Evolutionary conservation across 2,888 invertebrate genomes (phyloP).

Genomic region (Caenorhabditis angaria): DNA sequence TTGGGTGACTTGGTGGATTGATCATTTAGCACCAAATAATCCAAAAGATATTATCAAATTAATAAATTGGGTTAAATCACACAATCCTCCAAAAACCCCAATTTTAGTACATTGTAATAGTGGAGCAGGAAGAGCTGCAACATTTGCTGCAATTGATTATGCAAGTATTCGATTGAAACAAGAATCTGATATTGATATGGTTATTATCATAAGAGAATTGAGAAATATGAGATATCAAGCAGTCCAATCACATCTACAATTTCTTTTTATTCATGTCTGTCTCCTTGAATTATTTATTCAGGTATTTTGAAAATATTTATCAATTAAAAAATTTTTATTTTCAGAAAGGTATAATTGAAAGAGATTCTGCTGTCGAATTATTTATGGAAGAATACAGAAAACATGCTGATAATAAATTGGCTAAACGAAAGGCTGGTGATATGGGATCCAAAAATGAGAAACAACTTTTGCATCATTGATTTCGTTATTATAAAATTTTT

Average conservation of each 20-base stretch:
- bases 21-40: slow-evolving; percentile 56
- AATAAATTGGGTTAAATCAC: slow-evolving; percentile 47
- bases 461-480: no score
- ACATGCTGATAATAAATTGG: slow-evolving; percentile 37
- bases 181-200: slow-evolving; percentile 35
- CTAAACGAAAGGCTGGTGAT: slow-evolving; percentile 36
- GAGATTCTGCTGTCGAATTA: slow-evolving; percentile 14
- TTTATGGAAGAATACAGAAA: slow-evolving; percentile 41
- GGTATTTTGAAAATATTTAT: background rate
- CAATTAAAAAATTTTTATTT: background rate
- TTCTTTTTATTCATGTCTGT: slow-evolving; percentile 46
- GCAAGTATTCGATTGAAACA: slow-evolving; percentile 37
- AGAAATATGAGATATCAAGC: slow-evolving; percentile 46
- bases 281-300: slow-evolving; percentile 47
- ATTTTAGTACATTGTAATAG: slow-evolving; percentile 61
- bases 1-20: slow-evolving; percentile 53
- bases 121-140: slow-evolving; percentile 59
- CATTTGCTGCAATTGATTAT: slow-evolving; percentile 55
- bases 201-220: slow-evolving; percentile 48
- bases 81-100: slow-evolving; percentile 34
- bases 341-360: slow-evolving; percentile 33
- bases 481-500: no score
- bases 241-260: slow-evolving; percentile 52
- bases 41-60: slow-evolving; percentile 45
- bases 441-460: no score